These are phyloP conservation scores for Clanis bilineata DNA, from an alignment of 2,888 invertebrate genomes.

Conservation along the genomic window DNA sequence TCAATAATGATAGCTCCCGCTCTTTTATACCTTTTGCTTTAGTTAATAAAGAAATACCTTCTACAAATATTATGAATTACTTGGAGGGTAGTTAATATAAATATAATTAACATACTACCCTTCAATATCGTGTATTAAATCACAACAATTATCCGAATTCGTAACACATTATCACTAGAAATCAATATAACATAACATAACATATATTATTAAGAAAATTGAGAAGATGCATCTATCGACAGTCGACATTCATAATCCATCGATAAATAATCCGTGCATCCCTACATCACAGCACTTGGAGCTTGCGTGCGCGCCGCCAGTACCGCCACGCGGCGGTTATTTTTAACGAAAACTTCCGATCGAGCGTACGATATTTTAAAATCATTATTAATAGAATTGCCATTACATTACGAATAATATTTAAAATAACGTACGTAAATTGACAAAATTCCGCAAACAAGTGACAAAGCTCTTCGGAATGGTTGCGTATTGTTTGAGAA, in stretches of 20 bases:
- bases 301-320: conserved; percentile 42
- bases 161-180: too few species aligned
- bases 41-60: too few species aligned
- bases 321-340: conserved; percentile 51
- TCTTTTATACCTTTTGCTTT: too few species aligned
- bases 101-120: too few species aligned
- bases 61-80: too few species aligned
- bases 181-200: too few species aligned
- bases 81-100: too few species aligned
- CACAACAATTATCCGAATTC: too few species aligned
- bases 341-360: conserved; percentile 51
- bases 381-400: conserved; percentile 36
- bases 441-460: background rate
- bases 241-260: background rate
- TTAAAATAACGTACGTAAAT: conserved; percentile 22
- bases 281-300: conserved; percentile 20
- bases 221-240: too few species aligned
- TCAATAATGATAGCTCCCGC: too few species aligned
- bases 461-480: background rate
- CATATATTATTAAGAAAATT: too few species aligned
- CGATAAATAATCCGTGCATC: conserved; percentile 9
- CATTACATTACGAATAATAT: conserved; percentile 18
- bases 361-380: conserved; percentile 46
- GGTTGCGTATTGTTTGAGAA: conserved; percentile 15
- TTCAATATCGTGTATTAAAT: too few species aligned